Evolutionary conservation across 2,113 vertebrate genomes (phyloP).

Genomic region (Tiliqua scincoides): DNA sequence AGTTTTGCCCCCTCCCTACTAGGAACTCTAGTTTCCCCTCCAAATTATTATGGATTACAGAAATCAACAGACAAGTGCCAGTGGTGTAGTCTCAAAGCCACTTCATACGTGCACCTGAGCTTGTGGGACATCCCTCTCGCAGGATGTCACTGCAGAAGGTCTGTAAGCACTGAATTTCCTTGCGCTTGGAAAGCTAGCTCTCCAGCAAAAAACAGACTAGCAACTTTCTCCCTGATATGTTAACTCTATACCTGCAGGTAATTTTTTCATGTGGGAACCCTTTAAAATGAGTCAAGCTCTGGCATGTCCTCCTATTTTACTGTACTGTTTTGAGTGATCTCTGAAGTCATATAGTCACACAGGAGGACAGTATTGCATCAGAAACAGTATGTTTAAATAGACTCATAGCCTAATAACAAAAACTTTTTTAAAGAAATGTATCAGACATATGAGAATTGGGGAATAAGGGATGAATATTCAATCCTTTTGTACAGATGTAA

Average conservation of each 20-base stretch:
- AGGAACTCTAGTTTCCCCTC: no score
- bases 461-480: slow-evolving; percentile 48
- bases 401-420: slow-evolving; percentile 21
- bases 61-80: not conserved
- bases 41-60: not conserved
- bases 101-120: not conserved
- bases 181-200: not conserved
- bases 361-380: not conserved
- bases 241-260: not conserved
- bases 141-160: not conserved
- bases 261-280: not conserved
- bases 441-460: not conserved
- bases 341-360: not conserved
- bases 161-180: not conserved
- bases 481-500: slow-evolving; percentile 40
- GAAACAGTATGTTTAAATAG: not conserved
- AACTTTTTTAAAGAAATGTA: slow-evolving; percentile 44
- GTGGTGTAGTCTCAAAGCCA: not conserved
- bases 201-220: not conserved
- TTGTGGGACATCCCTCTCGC: not conserved
- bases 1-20: no score
- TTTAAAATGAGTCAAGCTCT: not conserved
- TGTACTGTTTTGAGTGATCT: not conserved
- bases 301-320: not conserved
- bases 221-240: not conserved